Percentiles rank a stretch among this genome's conserved stretches.
Evolutionary conservation across 1,140 invertebrate species (phyloP).

Genomic region (Cotesia typhae): DNA sequence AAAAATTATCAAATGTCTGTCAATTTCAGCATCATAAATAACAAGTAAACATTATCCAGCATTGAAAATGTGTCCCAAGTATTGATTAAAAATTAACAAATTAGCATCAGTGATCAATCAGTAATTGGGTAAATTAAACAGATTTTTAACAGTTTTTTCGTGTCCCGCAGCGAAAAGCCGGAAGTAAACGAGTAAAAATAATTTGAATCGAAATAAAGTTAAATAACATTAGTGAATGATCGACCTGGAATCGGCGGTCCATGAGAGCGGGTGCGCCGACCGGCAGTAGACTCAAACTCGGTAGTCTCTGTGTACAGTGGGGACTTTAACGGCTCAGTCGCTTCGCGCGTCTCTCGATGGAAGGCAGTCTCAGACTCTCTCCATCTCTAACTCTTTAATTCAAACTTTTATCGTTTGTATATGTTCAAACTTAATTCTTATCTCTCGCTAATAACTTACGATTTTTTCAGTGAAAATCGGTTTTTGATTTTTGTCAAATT

Average conservation of each 20-base stretch:
- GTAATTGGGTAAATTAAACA: too few relatives aligned
- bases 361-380: constrained; percentile 41
- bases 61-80: too few relatives aligned
- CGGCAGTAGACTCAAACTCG: constrained; percentile 1
- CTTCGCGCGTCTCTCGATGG: constrained; percentile 56
- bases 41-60: too few relatives aligned
- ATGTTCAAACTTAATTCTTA: constrained; percentile 4
- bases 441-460: background rate
- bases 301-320: constrained; percentile 28
- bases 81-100: too few relatives aligned
- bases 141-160: background rate
- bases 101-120: too few relatives aligned
- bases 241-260: constrained; percentile 33
- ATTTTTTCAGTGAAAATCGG: too few relatives aligned
- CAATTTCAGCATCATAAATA: too few relatives aligned
- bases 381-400: background rate
- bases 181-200: background rate
- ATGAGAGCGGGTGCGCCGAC: constrained; percentile 31
- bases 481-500: too few relatives aligned
- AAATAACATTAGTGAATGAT: constrained; percentile 31
- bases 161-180: background rate
- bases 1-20: too few relatives aligned
- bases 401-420: constrained; percentile 11
- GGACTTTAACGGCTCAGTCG: constrained; percentile 51
- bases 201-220: constrained; percentile 17